A percentile compares a stretch with the other conserved stretches of the same genome.
Evolutionary conservation across 1,140 invertebrate species (phyloP).

Genomic region (Neotoxoptera formosana): DNA sequence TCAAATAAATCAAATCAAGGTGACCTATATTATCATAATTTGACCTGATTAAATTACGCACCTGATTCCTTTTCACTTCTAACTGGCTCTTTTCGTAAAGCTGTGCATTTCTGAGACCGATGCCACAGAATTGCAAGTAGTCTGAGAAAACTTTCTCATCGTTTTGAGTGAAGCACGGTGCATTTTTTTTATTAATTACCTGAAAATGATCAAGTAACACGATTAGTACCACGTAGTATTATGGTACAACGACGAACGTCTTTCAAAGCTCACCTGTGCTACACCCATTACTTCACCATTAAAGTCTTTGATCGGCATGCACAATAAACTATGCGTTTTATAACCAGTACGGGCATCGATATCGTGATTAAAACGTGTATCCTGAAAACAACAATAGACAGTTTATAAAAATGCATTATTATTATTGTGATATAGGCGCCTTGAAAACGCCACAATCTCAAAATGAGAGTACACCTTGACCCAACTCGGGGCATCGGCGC

Average conservation of each 20-base stretch:
- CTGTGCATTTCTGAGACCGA: conserved; percentile 89
- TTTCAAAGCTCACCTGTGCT: conserved; percentile 74
- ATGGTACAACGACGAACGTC: neutral
- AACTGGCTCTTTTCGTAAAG: conserved; percentile 92
- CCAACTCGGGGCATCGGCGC: neutral
- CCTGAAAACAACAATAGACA: conserved; percentile 70
- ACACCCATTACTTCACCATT: conserved; percentile 95
- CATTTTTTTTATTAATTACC: conserved; percentile 93
- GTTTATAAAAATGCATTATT: neutral
- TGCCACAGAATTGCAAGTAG: conserved; percentile 95
- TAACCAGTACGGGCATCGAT: conserved; percentile 93
- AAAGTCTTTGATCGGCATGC: conserved; percentile 95
- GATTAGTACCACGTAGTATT: neutral
- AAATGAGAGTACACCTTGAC: neutral
- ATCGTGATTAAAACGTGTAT: conserved; percentile 89
- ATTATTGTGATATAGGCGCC: neutral
- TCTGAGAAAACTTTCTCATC: conserved; percentile 92
- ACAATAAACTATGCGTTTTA: conserved; percentile 88
- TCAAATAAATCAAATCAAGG: neutral
- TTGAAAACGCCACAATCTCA: neutral
- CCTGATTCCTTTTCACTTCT: conserved; percentile 94
- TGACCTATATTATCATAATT: neutral
- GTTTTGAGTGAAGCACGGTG: conserved; percentile 79
- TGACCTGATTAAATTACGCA: conserved; percentile 60
- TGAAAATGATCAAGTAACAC: conserved; percentile 64